phyloP scores from a whole-genome alignment of 2,113 vertebrate species.

The Macrotis lagotis region DNA sequence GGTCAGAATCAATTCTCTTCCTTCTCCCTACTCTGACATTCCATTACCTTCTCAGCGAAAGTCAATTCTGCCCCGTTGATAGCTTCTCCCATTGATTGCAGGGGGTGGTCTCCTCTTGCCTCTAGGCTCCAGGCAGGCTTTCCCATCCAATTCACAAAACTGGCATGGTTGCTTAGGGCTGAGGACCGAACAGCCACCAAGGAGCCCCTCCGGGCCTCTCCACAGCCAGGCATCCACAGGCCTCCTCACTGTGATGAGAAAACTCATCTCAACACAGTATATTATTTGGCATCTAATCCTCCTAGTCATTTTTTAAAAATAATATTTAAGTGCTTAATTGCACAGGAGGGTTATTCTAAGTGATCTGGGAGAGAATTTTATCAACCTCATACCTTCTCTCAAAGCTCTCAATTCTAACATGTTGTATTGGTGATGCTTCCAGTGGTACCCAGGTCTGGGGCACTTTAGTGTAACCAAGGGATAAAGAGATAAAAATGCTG shows the following conservation, averaged over 20 bases:
- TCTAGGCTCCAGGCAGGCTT: background rate
- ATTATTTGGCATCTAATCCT: constrained; percentile 7
- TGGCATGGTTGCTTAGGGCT: background rate
- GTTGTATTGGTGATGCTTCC: background rate
- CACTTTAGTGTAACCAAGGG: background rate
- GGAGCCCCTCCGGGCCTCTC: background rate
- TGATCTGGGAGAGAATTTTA: background rate
- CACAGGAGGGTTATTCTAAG: background rate
- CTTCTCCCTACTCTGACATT: constrained; percentile 43
- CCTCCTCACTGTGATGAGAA: background rate
- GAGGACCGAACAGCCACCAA: background rate
- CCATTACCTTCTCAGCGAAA: background rate
- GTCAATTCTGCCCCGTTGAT: background rate
- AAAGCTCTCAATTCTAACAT: background rate
- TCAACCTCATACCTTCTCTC: background rate
- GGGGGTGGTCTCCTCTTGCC: constrained; percentile 35
- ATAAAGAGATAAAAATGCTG: background rate
- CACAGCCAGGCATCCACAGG: background rate
- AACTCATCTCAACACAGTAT: background rate
- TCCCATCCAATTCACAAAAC: background rate
- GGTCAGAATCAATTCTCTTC: constrained; percentile 68
- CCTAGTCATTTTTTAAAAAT: background rate
- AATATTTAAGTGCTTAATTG: background rate
- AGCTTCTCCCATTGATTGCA: constrained; percentile 24
- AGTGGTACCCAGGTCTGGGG: background rate